A percentile compares a stretch with the other conserved stretches of the same genome.
Evolutionary conservation across 2,888 invertebrate species (phyloP).

Genomic region (Apotomis turbidana): DNA sequence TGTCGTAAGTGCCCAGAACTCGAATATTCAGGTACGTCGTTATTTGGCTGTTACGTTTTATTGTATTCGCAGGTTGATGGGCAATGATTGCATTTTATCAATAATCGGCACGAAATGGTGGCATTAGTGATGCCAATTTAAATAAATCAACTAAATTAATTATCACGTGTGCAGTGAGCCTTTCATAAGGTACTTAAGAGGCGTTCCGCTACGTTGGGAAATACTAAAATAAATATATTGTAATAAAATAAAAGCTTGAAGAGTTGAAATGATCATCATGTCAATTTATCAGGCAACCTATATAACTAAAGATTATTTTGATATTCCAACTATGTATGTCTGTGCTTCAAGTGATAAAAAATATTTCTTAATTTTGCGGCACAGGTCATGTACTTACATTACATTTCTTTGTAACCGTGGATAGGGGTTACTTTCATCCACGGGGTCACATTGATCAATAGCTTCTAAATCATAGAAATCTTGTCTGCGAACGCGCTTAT

Average conservation of each 20-base stretch:
- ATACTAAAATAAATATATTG: not conserved
- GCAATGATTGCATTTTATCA: constrained; percentile 53
- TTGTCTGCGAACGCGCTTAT: too few relatives aligned
- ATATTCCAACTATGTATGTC: too few relatives aligned
- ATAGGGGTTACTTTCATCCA: too few relatives aligned
- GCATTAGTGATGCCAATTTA: constrained; percentile 30
- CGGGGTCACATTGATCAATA: too few relatives aligned
- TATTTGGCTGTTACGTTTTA: constrained; percentile 35
- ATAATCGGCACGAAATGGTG: constrained; percentile 46
- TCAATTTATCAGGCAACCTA: too few relatives aligned
- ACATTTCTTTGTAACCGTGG: too few relatives aligned
- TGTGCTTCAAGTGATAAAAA: too few relatives aligned
- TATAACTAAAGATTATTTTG: too few relatives aligned
- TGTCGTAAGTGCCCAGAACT: constrained; percentile 38
- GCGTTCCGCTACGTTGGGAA: not conserved
- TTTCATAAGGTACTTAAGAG: constrained; percentile 7
- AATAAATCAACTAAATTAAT: constrained; percentile 11
- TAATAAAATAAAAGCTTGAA: not conserved
- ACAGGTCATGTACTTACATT: too few relatives aligned
- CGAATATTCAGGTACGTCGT: constrained; percentile 1
- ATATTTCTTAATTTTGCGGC: too few relatives aligned
- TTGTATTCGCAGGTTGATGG: constrained; percentile 46
- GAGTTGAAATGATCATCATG: too few relatives aligned
- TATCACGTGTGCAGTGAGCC: not conserved
- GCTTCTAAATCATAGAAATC: too few relatives aligned